Base-by-base conservation (phyloP, 2,888 invertebrate genomes). In the Mactromeris polynyma region DNA sequence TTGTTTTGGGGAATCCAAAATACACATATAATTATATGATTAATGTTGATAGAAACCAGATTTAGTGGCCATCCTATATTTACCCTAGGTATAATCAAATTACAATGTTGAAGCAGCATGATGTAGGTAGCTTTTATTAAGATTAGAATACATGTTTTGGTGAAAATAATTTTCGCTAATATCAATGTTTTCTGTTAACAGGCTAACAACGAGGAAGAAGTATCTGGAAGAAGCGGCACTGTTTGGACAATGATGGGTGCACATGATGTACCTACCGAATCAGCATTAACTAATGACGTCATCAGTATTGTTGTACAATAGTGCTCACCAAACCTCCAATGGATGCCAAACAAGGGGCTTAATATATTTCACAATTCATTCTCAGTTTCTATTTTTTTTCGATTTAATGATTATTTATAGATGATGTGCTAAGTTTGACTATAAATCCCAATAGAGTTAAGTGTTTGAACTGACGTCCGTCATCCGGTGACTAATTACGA, bases 181-280 rank as follows among this genome's bases (percentile, higher is more conserved):
- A 51, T 51, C 51, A 51, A 64, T 26, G 4, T 64, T 64, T 21
- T 64, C 21, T 64, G 11, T 46, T 90, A 89, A 33, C 78, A 93
- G 93, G 73, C 79, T 92, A 83, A 87, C 90, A 83, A 88, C 90
- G 83, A 87, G 93, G 31, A 92, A 93, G 79, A 88, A 87, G 88
- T 91, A 90, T 42, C 77, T 93, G n/a, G 87, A 90, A 64, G 93
- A 88, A 40, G 87, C 88, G 6, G 89, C 89, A 42, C 51, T 86
- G 14, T 86, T 84, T 81, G 86, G 81, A 14, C 81, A 81, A 11
- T 73, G n/a, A 69, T 1, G 26, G 1, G 2, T 36, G 0, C n/a
- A n/a, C 31, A n/a, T 7, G n/a, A 17, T 11, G n/a, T 9, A 21
- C 33, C 33, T 21, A 78, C 84, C 84, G 38, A 3, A 51, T 54